Base-by-base conservation (phyloP, 2,113 vertebrate genomes). In the Columbina picui region DNA sequence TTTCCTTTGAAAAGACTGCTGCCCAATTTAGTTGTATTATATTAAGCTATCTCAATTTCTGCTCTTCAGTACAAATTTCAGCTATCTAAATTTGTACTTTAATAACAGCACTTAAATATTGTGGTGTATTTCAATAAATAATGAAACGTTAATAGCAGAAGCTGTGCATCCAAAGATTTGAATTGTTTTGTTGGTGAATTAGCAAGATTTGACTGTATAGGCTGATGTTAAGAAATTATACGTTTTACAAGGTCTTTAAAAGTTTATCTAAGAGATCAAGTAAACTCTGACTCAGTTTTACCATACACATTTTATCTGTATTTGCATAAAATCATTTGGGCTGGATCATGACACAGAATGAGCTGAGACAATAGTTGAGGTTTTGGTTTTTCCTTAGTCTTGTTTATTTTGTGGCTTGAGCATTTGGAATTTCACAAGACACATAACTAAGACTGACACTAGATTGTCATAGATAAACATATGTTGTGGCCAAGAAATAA, bases 381-480 rank as follows among this genome's bases (percentile, higher is more conserved):
- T 91, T 97, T 96, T 90, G 96, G 73, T 92, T 96, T 96, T 93
- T 94, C 85, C 90, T 89, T 90, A 77, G 73, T 91, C 92, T 90
- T 96, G 95, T 93, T 96, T 96, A 57, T 90, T 81, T 94, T 96
- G 95, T 96, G 96, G 96, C 41, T 90, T 87, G 63, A 91, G 67
- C 87, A n/a, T 96, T 96, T 94, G 63, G 87, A 94, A 88, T 96
- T 96, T 96, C 95, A 97, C 89, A 97, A 96, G 91, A 95, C 63
- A 34, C 61, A 57, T 55, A 96, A 91, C 45, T 89, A 57, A 92
- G 89, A 89, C 56, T 96, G 93, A 97, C 93, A 97, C 63, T 84
- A 83, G 55, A 50, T 85, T 94, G 96, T 96, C 94, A 96, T 2
- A 29, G 32, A 78, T 90, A 96, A 97, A 94, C 87, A 90, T 38